Conservation (phyloP, 2,888 invertebrate genomes). For the Dynastes maya region DNA sequence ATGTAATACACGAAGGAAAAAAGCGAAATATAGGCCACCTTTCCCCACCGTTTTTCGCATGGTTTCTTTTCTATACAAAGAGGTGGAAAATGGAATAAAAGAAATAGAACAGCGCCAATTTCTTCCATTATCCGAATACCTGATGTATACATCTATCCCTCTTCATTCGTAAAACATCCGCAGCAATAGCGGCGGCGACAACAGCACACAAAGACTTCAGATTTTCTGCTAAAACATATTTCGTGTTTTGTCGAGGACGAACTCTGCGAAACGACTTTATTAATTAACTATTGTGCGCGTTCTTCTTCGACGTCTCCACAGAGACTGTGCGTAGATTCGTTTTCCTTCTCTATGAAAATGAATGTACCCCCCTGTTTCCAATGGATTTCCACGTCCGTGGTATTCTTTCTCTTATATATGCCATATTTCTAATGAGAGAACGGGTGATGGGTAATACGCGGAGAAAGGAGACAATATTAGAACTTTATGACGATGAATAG, state of each 20-base stretch:
- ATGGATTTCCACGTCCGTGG: too few species aligned
- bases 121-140: too few species aligned
- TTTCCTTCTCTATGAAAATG: background rate
- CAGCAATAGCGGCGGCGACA: too few species aligned
- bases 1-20: too few species aligned
- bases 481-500: slow-evolving; percentile 7
- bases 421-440: background rate
- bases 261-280: background rate
- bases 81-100: too few species aligned
- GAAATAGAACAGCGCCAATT: too few species aligned
- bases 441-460: background rate
- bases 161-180: too few species aligned
- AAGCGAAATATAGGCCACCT: too few species aligned
- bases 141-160: too few species aligned
- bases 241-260: slow-evolving; percentile 11
- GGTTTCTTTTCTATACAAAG: too few species aligned
- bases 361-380: background rate
- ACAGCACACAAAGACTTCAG: slow-evolving; percentile 1
- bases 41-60: too few species aligned
- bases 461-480: slow-evolving; percentile 10
- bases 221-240: slow-evolving; percentile 6
- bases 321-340: background rate
- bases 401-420: too few species aligned
- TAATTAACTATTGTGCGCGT: slow-evolving; percentile 7
- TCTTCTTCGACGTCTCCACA: background rate